Percentiles rank a stretch among this genome's conserved stretches.
These are phyloP conservation scores for Aphelenchoides fujianensis DNA, from an alignment of 1,140 invertebrate species.

Conservation along the genomic window DNA sequence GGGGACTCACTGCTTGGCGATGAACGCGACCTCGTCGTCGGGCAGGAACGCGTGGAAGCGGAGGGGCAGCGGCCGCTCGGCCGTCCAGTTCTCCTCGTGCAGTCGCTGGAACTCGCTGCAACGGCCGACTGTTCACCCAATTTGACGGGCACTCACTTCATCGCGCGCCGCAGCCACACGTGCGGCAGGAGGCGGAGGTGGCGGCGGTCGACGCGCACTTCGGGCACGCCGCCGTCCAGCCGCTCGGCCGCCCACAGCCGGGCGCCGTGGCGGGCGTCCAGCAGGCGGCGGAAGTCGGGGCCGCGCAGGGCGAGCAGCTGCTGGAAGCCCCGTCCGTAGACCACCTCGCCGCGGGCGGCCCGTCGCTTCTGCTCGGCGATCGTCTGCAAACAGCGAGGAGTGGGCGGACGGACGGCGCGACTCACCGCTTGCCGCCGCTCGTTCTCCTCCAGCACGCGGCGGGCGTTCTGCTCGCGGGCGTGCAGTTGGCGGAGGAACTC, in stretches of 20 bases:
- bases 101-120: constrained; percentile 1
- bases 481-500: not conserved
- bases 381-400: not conserved
- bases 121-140: no score
- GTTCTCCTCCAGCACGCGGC: not conserved
- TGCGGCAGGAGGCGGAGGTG: not conserved
- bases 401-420: not conserved
- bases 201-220: not conserved
- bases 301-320: not conserved
- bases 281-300: not conserved
- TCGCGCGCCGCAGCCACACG: not conserved
- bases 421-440: not conserved
- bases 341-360: not conserved
- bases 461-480: not conserved
- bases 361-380: not conserved
- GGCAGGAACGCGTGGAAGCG: not conserved
- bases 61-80: not conserved
- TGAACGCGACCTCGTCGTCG: not conserved
- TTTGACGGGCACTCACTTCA: no score
- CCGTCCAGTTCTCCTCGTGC: constrained; percentile 1
- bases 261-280: not conserved
- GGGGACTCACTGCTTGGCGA: not conserved
- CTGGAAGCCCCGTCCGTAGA: not conserved
- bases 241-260: not conserved
- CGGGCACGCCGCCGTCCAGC: not conserved